A percentile compares a stretch with the other conserved stretches of the same genome.
Evolutionary conservation across 2,888 invertebrate species (phyloP).

Genomic region (Yponomeuta evonymella): DNA sequence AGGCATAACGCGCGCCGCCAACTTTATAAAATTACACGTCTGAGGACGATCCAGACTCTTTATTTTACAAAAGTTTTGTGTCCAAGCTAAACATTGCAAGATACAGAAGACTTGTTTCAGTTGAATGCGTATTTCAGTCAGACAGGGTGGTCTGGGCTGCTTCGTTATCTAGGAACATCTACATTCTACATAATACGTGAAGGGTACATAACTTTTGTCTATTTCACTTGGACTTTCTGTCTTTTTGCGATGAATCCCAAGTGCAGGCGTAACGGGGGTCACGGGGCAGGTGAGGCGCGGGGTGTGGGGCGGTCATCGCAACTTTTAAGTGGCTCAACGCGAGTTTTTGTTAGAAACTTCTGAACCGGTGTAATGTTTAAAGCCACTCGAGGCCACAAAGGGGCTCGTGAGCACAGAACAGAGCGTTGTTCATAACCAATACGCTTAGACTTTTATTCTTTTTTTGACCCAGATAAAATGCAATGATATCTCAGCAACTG

Average conservation of each 20-base stretch:
- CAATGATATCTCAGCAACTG: too few relatives aligned
- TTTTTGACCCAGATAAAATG: too few relatives aligned
- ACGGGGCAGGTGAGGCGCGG: neutral
- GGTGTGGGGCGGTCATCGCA: neutral
- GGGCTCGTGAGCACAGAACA: neutral
- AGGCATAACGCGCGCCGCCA: conserved; percentile 16
- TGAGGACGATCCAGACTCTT: conserved; percentile 24
- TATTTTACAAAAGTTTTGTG: conserved; percentile 7
- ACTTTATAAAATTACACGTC: conserved; percentile 31
- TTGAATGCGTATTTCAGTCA: neutral
- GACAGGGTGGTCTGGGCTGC: too few relatives aligned
- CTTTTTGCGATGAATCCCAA: too few relatives aligned
- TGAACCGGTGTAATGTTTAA: neutral
- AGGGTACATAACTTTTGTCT: too few relatives aligned
- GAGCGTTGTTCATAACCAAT: neutral
- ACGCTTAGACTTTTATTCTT: too few relatives aligned
- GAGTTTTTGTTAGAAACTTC: conserved; percentile 29
- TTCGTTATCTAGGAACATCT: too few relatives aligned
- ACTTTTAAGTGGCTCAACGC: conserved; percentile 51
- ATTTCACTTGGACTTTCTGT: too few relatives aligned
- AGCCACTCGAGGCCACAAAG: conserved; percentile 24
- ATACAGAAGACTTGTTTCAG: neutral
- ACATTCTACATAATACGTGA: too few relatives aligned
- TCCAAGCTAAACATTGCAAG: neutral
- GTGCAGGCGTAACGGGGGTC: neutral